Conservation (phyloP, 2,113 vertebrate genomes). For the Carlito syrichta region DNA sequence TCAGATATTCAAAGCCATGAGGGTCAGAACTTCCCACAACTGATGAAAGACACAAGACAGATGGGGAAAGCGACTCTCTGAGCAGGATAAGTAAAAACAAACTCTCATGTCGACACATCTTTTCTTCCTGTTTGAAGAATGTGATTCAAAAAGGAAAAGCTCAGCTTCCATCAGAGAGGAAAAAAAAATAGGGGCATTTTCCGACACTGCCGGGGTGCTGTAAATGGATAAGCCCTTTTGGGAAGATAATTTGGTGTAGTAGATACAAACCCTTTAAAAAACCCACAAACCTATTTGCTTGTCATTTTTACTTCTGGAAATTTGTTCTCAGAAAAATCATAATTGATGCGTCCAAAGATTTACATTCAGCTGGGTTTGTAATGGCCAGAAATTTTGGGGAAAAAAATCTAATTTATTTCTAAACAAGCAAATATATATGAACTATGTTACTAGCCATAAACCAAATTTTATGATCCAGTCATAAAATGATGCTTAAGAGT, state of each 20-base stretch:
- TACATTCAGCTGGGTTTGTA: neutral
- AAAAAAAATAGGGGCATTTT: too few species aligned
- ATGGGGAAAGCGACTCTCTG: neutral
- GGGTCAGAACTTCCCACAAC: neutral
- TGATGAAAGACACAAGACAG: neutral
- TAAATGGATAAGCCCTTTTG: neutral
- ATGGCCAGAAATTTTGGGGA: neutral
- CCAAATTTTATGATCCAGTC: neutral
- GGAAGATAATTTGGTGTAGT: neutral
- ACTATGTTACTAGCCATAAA: neutral
- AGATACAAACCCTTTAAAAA: neutral
- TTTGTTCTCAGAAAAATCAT: neutral
- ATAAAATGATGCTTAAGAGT: neutral
- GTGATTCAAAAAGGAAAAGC: neutral
- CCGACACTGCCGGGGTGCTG: fast-evolving
- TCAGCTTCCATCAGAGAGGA: neutral
- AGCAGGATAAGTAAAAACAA: neutral
- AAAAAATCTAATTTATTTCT: neutral
- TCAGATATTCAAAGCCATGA: fast-evolving
- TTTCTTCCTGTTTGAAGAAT: neutral
- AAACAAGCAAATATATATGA: neutral
- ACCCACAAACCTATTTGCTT: neutral
- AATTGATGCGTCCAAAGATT: neutral
- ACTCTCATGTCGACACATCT: fast-evolving
- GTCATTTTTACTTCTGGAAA: neutral